These are phyloP conservation scores for Diglossa cyanea DNA, from an alignment of 2,797 vertebrate genomes.

Conservation along the genomic window DNA sequence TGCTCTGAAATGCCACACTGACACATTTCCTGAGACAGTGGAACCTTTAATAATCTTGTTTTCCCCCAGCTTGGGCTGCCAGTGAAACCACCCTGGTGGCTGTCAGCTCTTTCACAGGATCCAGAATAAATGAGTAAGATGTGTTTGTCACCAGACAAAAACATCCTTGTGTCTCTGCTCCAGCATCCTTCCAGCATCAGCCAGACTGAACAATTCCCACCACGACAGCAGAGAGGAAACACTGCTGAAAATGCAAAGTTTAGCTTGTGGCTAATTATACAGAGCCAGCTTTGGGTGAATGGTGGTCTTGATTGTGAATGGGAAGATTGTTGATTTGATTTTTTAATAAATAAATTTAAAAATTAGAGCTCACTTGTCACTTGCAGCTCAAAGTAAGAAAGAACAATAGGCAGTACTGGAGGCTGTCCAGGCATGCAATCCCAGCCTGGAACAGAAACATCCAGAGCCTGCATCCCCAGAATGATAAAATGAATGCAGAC, in stretches of 20 bases:
- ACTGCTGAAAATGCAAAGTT: not conserved
- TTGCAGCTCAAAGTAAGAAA: not conserved
- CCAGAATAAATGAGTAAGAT: not conserved
- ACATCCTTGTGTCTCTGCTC: not conserved
- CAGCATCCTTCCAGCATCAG: not conserved
- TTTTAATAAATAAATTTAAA: slow-evolving; percentile 51
- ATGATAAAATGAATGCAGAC: not conserved
- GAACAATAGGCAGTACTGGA: slow-evolving; percentile 43
- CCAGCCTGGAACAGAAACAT: slow-evolving; percentile 23
- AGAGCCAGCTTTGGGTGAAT: not conserved
- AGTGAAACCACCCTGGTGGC: not conserved
- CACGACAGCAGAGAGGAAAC: not conserved
- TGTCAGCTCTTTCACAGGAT: not conserved
- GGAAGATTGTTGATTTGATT: not conserved
- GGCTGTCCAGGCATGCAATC: slow-evolving; percentile 23
- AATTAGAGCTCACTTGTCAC: slow-evolving; percentile 36
- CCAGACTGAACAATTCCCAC: not conserved
- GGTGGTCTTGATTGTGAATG: not conserved
- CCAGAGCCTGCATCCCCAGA: not conserved
- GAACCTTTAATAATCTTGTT: not conserved
- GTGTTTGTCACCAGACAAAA: not conserved
- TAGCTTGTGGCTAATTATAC: not conserved
- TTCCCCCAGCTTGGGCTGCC: not conserved
- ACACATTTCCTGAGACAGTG: not conserved
- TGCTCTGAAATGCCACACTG: not conserved